Evolutionary conservation across 2,797 vertebrate species (phyloP).

Genomic region (Pogoniulus pusillus): DNA sequence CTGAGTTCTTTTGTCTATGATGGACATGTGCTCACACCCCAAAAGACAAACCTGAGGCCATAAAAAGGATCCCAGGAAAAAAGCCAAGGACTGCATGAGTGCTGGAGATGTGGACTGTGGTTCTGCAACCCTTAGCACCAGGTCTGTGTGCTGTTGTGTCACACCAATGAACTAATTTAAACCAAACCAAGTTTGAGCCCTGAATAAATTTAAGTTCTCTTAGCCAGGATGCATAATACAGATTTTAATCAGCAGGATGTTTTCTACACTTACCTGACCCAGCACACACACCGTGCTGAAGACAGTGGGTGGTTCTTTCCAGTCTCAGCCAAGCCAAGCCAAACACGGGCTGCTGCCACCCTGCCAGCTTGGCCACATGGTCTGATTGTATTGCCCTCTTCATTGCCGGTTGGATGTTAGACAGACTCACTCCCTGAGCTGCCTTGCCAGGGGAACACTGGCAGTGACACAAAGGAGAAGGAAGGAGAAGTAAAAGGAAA

Average conservation of each 20-base stretch:
- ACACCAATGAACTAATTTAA: neutral
- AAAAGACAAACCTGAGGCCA: neutral
- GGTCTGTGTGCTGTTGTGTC: neutral
- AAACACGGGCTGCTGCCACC: neutral
- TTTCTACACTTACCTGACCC: neutral
- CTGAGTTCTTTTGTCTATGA: neutral
- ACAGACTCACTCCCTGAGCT: neutral
- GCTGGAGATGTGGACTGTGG: neutral
- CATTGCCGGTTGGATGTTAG: neutral
- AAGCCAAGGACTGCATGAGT: fast-evolving
- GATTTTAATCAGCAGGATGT: neutral
- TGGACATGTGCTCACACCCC: neutral
- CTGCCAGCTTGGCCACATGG: neutral
- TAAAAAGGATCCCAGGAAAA: neutral
- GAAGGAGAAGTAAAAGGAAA: neutral
- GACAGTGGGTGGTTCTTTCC: neutral
- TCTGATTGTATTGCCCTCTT: neutral
- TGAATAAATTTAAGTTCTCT: neutral
- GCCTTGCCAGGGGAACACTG: neutral
- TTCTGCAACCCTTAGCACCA: neutral
- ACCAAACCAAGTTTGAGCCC: neutral
- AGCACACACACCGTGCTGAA: neutral
- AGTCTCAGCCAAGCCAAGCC: neutral
- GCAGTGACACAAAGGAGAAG: neutral
- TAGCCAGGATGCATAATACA: neutral